These are phyloP conservation scores for Drosophila bipectinata DNA, from an alignment of 1,140 invertebrate species.

Conservation along the genomic window DNA sequence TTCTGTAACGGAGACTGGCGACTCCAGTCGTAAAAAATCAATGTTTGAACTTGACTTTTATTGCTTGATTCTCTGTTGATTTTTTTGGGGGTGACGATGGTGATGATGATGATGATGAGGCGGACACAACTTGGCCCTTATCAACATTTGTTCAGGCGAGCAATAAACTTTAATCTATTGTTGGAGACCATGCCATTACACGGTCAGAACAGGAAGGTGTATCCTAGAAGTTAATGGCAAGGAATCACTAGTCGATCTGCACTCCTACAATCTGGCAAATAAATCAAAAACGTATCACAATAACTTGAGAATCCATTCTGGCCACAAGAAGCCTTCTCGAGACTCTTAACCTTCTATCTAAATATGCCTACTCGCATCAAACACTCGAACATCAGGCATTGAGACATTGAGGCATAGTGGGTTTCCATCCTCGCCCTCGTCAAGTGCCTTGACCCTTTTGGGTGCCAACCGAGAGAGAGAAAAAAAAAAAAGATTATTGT, in stretches of 20 bases:
- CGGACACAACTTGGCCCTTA: constrained; percentile 31
- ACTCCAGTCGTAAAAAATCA: constrained; percentile 40
- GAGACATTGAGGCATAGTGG: not conserved
- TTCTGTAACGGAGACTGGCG: constrained; percentile 28
- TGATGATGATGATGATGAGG: not conserved
- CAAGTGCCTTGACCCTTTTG: constrained; percentile 44
- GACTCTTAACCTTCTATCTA: constrained; percentile 27
- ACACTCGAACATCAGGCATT: constrained; percentile 27
- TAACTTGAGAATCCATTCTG: constrained; percentile 25
- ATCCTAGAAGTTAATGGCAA: not conserved
- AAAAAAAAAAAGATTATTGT: constrained; percentile 11
- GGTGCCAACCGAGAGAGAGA: constrained; percentile 2
- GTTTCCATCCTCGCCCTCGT: constrained; percentile 5
- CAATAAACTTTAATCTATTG: constrained; percentile 49
- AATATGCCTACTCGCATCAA: constrained; percentile 2
- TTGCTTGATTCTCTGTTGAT: constrained; percentile 32
- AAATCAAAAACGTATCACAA: constrained; percentile 17
- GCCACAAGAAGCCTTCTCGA: constrained; percentile 9
- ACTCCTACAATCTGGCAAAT: constrained; percentile 2
- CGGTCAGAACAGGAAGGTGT: constrained; percentile 1
- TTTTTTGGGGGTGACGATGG: constrained; percentile 6
- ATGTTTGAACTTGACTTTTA: constrained; percentile 52
- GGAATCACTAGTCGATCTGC: not conserved
- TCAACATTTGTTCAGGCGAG: constrained; percentile 49
- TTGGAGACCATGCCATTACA: constrained; percentile 40